Base-by-base conservation (phyloP, 1,140 invertebrate genomes). In the Pararge aegeria region DNA sequence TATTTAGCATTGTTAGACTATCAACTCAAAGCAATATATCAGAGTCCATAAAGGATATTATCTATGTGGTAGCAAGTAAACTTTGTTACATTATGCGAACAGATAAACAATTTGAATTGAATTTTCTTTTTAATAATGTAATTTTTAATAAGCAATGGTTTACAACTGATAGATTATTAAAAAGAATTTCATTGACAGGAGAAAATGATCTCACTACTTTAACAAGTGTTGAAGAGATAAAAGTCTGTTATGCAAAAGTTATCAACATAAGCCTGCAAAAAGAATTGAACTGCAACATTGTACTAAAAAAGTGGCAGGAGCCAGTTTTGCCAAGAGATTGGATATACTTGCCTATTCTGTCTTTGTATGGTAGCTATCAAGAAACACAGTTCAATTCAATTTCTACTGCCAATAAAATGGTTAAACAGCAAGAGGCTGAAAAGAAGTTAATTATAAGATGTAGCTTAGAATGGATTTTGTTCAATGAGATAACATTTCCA, bases 241-340 rank as follows among this genome's bases (percentile, higher is more conserved):
- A 83, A 64, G 18, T 74, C 19, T 91, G 90, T 70, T 93, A 93
- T 60, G 73, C 74, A 27, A 80, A 80, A 65, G 81, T 91, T 61
- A 73, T 92, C n/a, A 90, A 86, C 21, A 61, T 91, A 16, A 86
- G 86, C n/a, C n/a, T n/a, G 55, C 69, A 73, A 56, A 61, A 61
- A 18, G 61, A 78, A 6, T 68, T 55, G 30, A 72, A 63, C 0
- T 64, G 63, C 20, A 82, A 75, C 69, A 62, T 87, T 52, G 54
- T 76, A 16, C 70, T 83, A 5, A 75, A 54, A 21, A 71, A 70
- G 52, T 91, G 86, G 81, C 84, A 85, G 56, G 87, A 89, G 38
- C 91, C 90, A 38, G 85, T 92, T 0, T 90, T 94, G 65, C 93
- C 93, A 0, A 91, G 92, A 70, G 94, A 94, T 73, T 94, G 94